Percentiles rank a stretch among this genome's conserved stretches.
These are phyloP conservation scores for Diuraphis noxia DNA, from an alignment of 1,140 invertebrate genomes.

Conservation along the genomic window DNA sequence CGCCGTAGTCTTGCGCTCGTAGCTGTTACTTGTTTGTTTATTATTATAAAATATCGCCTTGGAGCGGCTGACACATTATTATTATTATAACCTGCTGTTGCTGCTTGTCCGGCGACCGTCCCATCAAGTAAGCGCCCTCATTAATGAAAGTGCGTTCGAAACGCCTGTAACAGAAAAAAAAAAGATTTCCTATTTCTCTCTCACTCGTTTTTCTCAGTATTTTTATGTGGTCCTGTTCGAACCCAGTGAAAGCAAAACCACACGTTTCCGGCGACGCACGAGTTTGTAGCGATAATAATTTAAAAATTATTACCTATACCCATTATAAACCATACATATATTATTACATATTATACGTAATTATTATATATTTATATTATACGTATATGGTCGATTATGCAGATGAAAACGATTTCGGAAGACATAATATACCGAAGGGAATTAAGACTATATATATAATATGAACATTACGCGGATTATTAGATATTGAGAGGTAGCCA, in stretches of 20 bases:
- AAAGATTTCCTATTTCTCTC: slow-evolving; percentile 26
- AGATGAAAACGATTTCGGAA: not conserved
- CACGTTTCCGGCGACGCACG: not conserved
- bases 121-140: not conserved
- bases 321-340: not conserved
- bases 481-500: not conserved
- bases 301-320: slow-evolving; percentile 11
- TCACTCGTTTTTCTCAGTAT: not conserved
- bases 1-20: not conserved
- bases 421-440: not conserved
- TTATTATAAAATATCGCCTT: slow-evolving; percentile 29
- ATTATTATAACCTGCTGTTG: not conserved
- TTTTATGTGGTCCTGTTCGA: too few relatives aligned
- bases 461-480: not conserved
- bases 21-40: slow-evolving; percentile 28
- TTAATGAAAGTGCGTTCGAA: slow-evolving; percentile 8
- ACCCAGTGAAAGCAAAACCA: slow-evolving; percentile 33
- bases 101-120: not conserved
- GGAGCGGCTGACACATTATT: not conserved
- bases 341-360: not conserved
- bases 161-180: not conserved
- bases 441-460: not conserved
- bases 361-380: not conserved
- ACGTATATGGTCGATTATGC: not conserved
- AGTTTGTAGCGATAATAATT: not conserved